Evolutionary conservation across 2,797 vertebrate genomes (phyloP).

Genomic region (Micrastur ruficollis): DNA sequence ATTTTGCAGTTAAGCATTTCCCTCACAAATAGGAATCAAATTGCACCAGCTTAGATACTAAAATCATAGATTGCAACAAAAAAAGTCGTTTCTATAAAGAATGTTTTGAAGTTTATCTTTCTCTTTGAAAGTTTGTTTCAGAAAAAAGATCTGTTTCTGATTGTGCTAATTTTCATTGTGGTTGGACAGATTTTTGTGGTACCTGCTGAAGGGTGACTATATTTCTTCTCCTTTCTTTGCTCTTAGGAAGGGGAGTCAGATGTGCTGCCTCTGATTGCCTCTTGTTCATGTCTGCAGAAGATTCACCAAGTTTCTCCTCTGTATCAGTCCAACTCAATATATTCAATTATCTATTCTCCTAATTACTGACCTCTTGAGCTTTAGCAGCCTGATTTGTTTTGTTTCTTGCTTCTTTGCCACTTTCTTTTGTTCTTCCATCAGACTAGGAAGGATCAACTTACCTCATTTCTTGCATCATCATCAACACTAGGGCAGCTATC

Average conservation of each 20-base stretch:
- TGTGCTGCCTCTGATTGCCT: background rate
- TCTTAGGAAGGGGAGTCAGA: background rate
- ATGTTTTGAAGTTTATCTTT: background rate
- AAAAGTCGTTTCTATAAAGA: background rate
- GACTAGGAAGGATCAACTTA: background rate
- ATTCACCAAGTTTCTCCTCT: background rate
- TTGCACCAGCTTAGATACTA: background rate
- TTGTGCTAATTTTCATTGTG: background rate
- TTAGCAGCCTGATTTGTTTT: background rate
- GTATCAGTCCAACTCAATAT: background rate
- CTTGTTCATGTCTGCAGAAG: background rate
- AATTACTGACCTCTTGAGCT: background rate
- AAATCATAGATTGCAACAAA: background rate
- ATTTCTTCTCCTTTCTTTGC: background rate
- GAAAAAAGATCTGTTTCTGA: background rate
- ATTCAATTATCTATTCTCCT: background rate
- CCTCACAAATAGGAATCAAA: conserved; percentile 6
- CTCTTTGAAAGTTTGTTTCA: background rate
- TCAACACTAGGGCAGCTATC: background rate
- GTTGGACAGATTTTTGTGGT: background rate
- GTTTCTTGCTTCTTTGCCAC: background rate
- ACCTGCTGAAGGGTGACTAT: background rate
- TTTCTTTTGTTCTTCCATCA: background rate
- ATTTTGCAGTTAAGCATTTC: conserved; percentile 24
- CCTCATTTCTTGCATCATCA: background rate